Evolutionary conservation across 1,140 invertebrate genomes (phyloP).

Genomic region (Drosophila pectinifera): DNA sequence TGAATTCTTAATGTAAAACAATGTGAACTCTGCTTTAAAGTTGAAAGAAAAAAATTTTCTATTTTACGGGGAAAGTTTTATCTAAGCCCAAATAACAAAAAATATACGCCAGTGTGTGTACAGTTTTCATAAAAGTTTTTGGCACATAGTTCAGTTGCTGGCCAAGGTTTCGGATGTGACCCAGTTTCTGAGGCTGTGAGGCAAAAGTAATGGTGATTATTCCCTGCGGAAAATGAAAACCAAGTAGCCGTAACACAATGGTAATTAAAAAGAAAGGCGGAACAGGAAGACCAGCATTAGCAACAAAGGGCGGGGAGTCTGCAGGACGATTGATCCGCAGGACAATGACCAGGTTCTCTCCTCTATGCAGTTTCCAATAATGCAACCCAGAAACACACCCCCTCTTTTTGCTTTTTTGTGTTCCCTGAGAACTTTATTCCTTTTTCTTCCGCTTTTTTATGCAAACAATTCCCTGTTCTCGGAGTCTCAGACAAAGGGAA

Average conservation of each 20-base stretch:
- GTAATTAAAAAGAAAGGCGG: slow-evolving; percentile 30
- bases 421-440: slow-evolving; percentile 2
- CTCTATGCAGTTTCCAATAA: slow-evolving; percentile 24
- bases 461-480: slow-evolving; percentile 38
- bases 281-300: slow-evolving; percentile 16
- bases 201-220: slow-evolving; percentile 42
- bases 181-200: slow-evolving; percentile 11
- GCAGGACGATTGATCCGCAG: slow-evolving; percentile 21
- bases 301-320: neutral
- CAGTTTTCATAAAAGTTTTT: slow-evolving; percentile 36
- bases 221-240: neutral
- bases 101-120: neutral
- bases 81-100: neutral
- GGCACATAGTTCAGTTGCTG: slow-evolving; percentile 32
- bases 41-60: slow-evolving; percentile 8
- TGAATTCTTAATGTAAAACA: slow-evolving; percentile 15
- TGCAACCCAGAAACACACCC: slow-evolving; percentile 1
- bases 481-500: slow-evolving; percentile 45
- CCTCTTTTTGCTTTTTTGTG: neutral
- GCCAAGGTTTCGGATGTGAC: slow-evolving; percentile 49
- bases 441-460: slow-evolving; percentile 31
- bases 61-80: slow-evolving; percentile 8
- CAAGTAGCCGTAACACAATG: slow-evolving; percentile 7
- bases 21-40: neutral
- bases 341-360: slow-evolving; percentile 21